These are phyloP conservation scores for Neodontobutis hainanensis DNA, from an alignment of 2,113 vertebrate species.

Conservation along the genomic window DNA sequence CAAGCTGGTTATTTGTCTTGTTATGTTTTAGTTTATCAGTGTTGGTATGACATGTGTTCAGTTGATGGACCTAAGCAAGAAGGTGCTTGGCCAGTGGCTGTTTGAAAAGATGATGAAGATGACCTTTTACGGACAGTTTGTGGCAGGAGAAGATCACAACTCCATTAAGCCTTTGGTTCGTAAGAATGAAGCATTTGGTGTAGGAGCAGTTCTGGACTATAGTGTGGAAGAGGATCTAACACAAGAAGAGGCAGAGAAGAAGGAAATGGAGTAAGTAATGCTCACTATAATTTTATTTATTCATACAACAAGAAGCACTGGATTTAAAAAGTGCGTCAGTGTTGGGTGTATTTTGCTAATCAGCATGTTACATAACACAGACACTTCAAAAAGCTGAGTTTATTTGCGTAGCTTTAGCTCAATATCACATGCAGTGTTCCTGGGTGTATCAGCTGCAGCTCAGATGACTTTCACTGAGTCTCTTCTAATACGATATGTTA, in stretches of 20 bases:
- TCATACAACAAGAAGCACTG: not conserved
- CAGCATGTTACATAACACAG: not conserved
- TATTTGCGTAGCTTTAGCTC: not conserved
- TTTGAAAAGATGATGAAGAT: constrained; percentile 93
- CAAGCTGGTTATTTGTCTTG: not conserved
- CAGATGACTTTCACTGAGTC: not conserved
- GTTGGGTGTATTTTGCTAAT: not conserved
- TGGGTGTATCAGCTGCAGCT: not conserved
- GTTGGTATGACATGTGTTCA: constrained; percentile 42
- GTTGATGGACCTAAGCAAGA: constrained; percentile 81
- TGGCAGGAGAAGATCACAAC: constrained; percentile 91
- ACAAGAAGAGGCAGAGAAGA: constrained; percentile 80
- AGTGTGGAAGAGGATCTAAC: constrained; percentile 90
- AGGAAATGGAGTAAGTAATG: constrained; percentile 85
- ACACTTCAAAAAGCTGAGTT: not conserved
- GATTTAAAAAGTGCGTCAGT: no score
- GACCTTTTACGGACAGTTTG: constrained; percentile 97
- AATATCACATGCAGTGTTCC: not conserved
- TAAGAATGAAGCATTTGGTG: constrained; percentile 85
- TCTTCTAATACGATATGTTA: not conserved
- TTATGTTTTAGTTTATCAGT: not conserved
- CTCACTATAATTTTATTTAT: not conserved
- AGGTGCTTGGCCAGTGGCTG: constrained; percentile 81
- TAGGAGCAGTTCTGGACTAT: constrained; percentile 92
- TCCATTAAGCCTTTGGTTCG: constrained; percentile 87